Conservation (phyloP, 2,888 invertebrate genomes). For the Meganola albula region DNA sequence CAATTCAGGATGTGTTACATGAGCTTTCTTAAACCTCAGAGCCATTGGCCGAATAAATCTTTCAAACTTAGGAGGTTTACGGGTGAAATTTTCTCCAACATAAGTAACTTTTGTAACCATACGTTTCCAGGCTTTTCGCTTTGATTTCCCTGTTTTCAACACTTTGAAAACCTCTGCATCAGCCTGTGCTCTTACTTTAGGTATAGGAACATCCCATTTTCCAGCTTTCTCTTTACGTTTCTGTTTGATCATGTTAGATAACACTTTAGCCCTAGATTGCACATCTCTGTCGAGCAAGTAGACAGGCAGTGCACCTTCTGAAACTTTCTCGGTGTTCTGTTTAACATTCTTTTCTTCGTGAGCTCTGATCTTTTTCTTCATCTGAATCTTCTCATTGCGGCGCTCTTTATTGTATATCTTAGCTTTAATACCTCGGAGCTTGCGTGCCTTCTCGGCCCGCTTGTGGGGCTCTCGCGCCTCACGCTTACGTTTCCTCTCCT, state of each 20-base stretch:
- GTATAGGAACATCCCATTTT: conserved; percentile 99
- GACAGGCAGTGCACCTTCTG: conserved; percentile 95
- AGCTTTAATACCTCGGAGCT: conserved; percentile 96
- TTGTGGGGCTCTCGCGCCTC: conserved; percentile 97
- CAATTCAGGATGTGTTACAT: conserved; percentile 99
- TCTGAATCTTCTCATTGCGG: conserved; percentile 98
- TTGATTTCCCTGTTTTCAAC: conserved; percentile 92
- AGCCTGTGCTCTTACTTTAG: conserved; percentile 97
- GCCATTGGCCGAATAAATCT: conserved; percentile 99
- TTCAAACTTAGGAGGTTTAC: conserved; percentile 99
- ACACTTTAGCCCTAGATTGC: conserved; percentile 94
- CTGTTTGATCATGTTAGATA: conserved; percentile 99
- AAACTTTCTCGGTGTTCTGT: conserved; percentile 88
- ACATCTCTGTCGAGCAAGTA: conserved; percentile 98
- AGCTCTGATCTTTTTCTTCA: conserved; percentile 98
- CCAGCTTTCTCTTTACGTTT: conserved; percentile 99
- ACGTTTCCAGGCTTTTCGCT: conserved; percentile 98
- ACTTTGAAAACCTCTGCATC: conserved; percentile 98
- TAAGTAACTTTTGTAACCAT: conserved; percentile 99
- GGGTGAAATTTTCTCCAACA: conserved; percentile 98
- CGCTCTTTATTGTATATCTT: conserved; percentile 98
- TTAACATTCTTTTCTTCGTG: conserved; percentile 97
- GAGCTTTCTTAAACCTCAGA: conserved; percentile 96
- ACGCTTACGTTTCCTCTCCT: conserved; percentile 96
- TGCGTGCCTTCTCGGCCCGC: conserved; percentile 92